Base-by-base conservation (phyloP, 2,888 invertebrate species). In the Chaitophorus viminalis region DNA sequence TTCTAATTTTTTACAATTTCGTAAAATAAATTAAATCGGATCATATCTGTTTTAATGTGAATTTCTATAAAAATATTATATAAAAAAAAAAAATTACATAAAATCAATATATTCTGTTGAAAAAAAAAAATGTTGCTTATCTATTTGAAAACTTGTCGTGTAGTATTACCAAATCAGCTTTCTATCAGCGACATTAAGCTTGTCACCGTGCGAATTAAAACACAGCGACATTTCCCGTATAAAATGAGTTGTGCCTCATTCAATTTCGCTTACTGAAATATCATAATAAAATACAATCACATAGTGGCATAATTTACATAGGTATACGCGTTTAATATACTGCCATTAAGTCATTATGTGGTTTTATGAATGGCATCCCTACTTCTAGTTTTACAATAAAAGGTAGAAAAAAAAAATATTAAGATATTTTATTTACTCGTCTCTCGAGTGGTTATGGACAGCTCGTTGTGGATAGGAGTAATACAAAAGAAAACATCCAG, bases 281-380 rank as follows among this genome's bases (percentile, higher is more conserved):
- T 74, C 21, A 36, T 36, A 31, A 74, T 74, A 21, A 36, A 74
- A 31, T 36, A 33, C 74, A 72, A 3, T 33, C 21, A n/a, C n/a
- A 72, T 33, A 25, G 25, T 9, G 6, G 60, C 36, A 74, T 9
- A 21, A 18, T n/a, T n/a, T n/a, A n/a, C n/a, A n/a, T 18, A 74
- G 6, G 9, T 6, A 31, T 72, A 33, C 18, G 31, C 14, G 11
- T 46, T 46, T 46, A 46, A 46, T 46, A 72, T 46, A 68, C 46
- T 46, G 5, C 0, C 1, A 52, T 70, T 82, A 11, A 39, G 29
- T 65, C 39, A 29, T 82, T 9, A n/a, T n/a, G 65, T n/a, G 39
- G 25, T 76, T 65, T 76, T 65, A 65, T 76, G 46, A 84, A 76
- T 84, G 84, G 17, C 31, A 68, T 76, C 17, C 21, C 11, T 76